These are phyloP conservation scores for Falcunculus frontatus DNA, from an alignment of 2,113 vertebrate genomes.

Conservation along the genomic window DNA sequence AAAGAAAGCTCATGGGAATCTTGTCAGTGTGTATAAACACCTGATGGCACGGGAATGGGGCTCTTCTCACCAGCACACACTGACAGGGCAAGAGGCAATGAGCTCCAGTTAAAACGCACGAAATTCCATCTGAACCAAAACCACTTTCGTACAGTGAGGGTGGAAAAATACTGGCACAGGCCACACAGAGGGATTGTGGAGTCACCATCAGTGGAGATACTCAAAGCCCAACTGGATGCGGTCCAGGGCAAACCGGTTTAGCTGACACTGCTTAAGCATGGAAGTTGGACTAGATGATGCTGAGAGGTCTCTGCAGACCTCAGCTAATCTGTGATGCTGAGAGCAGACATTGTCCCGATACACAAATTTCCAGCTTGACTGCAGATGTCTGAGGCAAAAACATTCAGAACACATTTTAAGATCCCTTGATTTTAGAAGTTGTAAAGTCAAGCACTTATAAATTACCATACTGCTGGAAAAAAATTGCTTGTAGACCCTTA, in stretches of 20 bases:
- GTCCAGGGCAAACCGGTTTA: not conserved
- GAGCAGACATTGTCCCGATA: not conserved
- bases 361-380: not conserved
- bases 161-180: not conserved
- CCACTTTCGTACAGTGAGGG: not conserved
- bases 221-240: not conserved
- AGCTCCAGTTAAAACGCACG: not conserved
- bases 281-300: not conserved
- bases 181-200: not conserved
- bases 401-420: not conserved
- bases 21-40: not conserved
- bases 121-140: not conserved
- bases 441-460: not conserved
- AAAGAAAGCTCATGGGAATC: not conserved
- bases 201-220: not conserved
- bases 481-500: not conserved
- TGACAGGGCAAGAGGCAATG: not conserved
- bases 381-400: not conserved
- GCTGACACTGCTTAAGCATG: not conserved
- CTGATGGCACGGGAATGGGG: not conserved
- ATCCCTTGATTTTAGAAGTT: not conserved
- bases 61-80: not conserved
- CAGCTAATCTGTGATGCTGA: not conserved
- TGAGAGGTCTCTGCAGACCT: not conserved
- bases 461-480: not conserved